These are phyloP conservation scores for Chelonoidis abingdonii DNA, from an alignment of 2,113 vertebrate genomes.

Conservation along the genomic window DNA sequence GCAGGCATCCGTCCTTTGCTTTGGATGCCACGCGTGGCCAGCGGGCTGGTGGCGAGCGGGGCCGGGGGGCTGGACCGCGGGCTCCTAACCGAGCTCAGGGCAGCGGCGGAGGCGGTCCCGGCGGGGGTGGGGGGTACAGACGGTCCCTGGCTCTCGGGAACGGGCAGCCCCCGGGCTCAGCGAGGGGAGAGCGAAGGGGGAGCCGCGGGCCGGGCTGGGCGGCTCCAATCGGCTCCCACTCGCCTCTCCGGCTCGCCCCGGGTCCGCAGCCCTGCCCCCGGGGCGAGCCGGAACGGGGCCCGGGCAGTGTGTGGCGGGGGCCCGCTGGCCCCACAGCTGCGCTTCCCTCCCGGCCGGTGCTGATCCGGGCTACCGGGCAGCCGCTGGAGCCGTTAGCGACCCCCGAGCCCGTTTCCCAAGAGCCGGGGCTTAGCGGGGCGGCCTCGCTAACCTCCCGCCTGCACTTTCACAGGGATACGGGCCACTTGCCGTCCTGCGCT, in stretches of 20 bases:
- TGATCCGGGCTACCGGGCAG: too few species aligned
- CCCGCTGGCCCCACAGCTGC: too few species aligned
- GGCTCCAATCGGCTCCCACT: neutral
- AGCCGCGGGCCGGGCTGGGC: neutral
- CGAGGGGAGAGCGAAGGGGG: fast-evolving
- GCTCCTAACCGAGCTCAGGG: too few species aligned
- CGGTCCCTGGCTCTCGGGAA: neutral
- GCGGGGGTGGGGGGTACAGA: neutral
- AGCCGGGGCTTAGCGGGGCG: neutral
- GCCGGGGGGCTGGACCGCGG: neutral
- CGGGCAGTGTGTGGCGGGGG: too few species aligned
- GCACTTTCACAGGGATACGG: neutral
- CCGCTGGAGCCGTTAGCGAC: neutral
- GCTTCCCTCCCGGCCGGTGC: too few species aligned
- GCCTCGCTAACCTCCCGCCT: neutral
- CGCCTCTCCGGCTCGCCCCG: too few species aligned
- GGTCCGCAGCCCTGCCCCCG: too few species aligned
- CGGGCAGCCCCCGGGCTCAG: too few species aligned
- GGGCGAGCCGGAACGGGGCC: too few species aligned
- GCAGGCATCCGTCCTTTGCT: neutral
- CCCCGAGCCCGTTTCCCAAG: neutral
- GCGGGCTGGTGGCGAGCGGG: neutral
- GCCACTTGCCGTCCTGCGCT: neutral
- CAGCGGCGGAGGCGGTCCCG: neutral
- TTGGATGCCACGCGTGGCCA: neutral